Evolutionary conservation across 2,113 vertebrate species (phyloP).

Genomic region (Oreochromis spilurus): DNA sequence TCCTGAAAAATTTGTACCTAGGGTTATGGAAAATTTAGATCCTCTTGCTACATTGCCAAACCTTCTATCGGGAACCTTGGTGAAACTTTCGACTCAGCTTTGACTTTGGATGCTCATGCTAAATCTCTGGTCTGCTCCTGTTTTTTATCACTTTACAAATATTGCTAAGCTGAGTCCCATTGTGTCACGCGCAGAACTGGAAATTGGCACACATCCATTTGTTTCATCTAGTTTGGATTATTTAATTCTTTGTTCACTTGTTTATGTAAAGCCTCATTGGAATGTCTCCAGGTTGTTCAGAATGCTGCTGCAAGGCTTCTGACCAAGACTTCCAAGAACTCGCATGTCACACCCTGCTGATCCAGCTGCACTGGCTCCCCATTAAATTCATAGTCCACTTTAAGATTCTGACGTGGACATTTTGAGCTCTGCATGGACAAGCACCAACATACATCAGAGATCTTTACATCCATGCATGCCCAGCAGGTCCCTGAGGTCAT

Average conservation of each 20-base stretch:
- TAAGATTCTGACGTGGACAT: background rate
- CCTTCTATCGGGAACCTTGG: background rate
- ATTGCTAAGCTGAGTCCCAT: background rate
- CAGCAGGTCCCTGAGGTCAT: no score
- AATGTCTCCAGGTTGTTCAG: background rate
- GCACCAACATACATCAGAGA: background rate
- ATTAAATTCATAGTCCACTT: background rate
- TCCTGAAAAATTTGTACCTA: background rate
- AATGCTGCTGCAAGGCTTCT: background rate
- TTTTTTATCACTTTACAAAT: background rate
- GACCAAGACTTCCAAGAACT: background rate
- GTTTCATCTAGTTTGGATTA: background rate
- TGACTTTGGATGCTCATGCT: background rate
- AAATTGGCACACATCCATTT: background rate
- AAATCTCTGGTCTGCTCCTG: background rate
- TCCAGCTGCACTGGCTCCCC: background rate
- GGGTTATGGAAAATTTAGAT: background rate
- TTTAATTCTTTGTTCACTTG: background rate
- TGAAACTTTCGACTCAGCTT: background rate
- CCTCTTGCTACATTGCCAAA: background rate
- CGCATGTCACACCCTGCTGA: background rate
- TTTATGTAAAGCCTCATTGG: background rate
- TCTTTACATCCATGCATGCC: background rate
- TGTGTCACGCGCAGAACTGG: background rate
- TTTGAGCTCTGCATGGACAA: background rate